Conservation (phyloP, 2,113 vertebrate genomes). For the Natator depressus region DNA sequence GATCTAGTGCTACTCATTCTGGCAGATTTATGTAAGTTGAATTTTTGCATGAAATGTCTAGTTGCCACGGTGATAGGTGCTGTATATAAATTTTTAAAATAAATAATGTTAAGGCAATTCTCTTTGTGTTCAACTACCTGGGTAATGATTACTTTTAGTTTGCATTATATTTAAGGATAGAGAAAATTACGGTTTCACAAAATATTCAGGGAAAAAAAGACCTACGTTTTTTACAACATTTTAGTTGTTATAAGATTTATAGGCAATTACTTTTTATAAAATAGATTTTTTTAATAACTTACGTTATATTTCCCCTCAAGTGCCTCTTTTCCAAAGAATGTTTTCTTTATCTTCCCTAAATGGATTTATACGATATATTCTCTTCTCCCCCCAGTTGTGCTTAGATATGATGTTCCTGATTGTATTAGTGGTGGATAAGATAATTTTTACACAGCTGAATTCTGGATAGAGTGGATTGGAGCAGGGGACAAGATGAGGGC, state of each 20-base stretch:
- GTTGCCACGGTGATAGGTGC: slow-evolving; percentile 68
- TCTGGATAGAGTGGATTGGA: not conserved
- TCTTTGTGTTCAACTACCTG: slow-evolving; percentile 27
- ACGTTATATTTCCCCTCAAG: not conserved
- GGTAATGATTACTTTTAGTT: slow-evolving; percentile 51
- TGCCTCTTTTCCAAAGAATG: not conserved
- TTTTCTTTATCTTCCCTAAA: not conserved
- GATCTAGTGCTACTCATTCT: not conserved
- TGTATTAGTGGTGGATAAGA: not conserved
- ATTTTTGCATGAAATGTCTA: slow-evolving; percentile 49
- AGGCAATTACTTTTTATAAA: not conserved
- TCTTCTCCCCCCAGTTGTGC: not conserved
- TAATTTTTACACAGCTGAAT: not conserved
- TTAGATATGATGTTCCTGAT: not conserved
- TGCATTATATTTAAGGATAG: slow-evolving; percentile 23
- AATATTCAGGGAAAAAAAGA: not conserved
- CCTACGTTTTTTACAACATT: not conserved
- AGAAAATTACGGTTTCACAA: slow-evolving; percentile 10
- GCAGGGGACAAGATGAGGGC: not conserved
- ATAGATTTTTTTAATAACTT: not conserved
- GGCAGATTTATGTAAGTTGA: slow-evolving; percentile 63
- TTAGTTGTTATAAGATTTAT: not conserved
- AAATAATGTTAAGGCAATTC: slow-evolving; percentile 39
- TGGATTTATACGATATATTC: not conserved
- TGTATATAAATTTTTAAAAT: slow-evolving; percentile 50